Conservation (phyloP, 2,797 vertebrate genomes). For the Cyprinodon diabolis region DNA sequence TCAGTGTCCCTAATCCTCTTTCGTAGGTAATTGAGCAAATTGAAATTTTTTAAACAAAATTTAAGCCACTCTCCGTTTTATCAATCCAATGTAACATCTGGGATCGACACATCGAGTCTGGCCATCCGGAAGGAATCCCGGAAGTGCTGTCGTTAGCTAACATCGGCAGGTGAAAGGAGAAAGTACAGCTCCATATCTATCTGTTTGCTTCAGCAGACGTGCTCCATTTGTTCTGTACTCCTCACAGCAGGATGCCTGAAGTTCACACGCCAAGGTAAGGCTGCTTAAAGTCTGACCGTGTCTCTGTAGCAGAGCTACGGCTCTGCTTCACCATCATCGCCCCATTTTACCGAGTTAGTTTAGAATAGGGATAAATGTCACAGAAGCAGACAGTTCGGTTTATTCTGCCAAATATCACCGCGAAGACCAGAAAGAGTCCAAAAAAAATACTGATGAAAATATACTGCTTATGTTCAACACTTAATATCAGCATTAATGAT, state of each 20-base stretch:
- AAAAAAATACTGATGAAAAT: too few relatives aligned
- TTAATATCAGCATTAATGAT: too few relatives aligned
- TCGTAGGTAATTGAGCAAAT: too few relatives aligned
- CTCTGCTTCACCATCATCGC: neutral
- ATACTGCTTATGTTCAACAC: too few relatives aligned
- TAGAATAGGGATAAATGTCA: neutral
- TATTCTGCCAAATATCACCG: too few relatives aligned
- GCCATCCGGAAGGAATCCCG: conserved; percentile 29
- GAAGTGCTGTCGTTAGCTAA: conserved; percentile 44
- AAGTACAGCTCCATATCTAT: neutral
- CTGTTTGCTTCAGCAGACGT: neutral
- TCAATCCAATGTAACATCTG: conserved; percentile 25
- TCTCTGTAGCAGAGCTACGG: neutral
- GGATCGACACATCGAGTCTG: conserved; percentile 59
- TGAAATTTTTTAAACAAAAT: neutral
- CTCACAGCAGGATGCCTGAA: conserved; percentile 51
- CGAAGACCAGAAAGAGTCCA: too few relatives aligned
- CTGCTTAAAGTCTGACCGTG: rapidly evolving
- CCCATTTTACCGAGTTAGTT: neutral
- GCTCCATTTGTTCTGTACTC: neutral
- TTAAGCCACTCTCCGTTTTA: neutral
- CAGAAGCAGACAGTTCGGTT: neutral
- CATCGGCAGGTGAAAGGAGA: conserved; percentile 5
- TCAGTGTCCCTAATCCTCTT: too few relatives aligned
- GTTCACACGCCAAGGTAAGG: conserved; percentile 53